Percentiles rank a stretch among this genome's conserved stretches.
Conservation (phyloP, 2,888 invertebrate species). For the Cheilosia scutellata region DNA sequence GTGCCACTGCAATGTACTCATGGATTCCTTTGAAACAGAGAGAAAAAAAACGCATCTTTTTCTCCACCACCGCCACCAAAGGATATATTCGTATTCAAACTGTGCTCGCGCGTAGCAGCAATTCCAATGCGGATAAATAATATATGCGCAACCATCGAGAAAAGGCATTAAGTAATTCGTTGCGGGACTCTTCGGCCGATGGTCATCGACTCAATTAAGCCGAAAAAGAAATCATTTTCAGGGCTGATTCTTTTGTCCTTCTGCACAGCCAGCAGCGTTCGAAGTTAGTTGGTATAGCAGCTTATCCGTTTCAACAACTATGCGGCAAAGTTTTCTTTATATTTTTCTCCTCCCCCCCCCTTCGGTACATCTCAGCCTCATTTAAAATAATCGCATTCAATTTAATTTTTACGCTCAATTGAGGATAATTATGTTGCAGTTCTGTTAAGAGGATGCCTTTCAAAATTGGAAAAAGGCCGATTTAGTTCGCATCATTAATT, state of each 20-base stretch:
- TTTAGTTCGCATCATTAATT: constrained; percentile 50
- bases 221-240: constrained; percentile 41
- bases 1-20: constrained; percentile 73
- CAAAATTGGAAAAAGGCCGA: background rate
- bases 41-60: constrained; percentile 28
- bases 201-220: constrained; percentile 73
- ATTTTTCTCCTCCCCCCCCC: background rate
- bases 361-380: constrained; percentile 46
- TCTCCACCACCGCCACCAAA: constrained; percentile 16
- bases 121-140: constrained; percentile 70
- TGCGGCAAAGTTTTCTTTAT: constrained; percentile 41
- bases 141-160: constrained; percentile 38
- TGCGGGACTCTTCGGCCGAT: constrained; percentile 38
- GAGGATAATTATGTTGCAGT: constrained; percentile 74
- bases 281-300: constrained; percentile 50
- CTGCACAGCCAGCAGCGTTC: background rate
- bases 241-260: constrained; percentile 64
- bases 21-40: constrained; percentile 63
- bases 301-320: constrained; percentile 42
- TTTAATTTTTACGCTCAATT: constrained; percentile 75
- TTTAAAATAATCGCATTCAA: constrained; percentile 75
- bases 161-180: constrained; percentile 65
- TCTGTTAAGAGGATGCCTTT: constrained; percentile 9
- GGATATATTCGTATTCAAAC: constrained; percentile 23
- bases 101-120: constrained; percentile 50